A percentile compares a stretch with the other conserved stretches of the same genome.
Evolutionary conservation across 2,113 vertebrate species (phyloP).

Genomic region (Oceanites oceanicus): DNA sequence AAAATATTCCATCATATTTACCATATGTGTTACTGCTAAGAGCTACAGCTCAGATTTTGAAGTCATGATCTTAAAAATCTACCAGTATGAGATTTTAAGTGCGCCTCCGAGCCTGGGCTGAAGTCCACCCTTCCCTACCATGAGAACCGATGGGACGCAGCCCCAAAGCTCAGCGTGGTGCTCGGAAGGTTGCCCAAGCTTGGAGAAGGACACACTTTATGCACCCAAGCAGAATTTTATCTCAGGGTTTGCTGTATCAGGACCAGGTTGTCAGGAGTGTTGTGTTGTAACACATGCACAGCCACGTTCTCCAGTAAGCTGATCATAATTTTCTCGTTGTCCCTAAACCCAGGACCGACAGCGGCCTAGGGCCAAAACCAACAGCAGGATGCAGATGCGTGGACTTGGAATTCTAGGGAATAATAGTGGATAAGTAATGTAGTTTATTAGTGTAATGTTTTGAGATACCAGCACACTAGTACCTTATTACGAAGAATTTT

Average conservation of each 20-base stretch:
- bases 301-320: neutral
- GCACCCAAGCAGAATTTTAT: neutral
- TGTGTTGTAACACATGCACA: neutral
- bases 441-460: neutral
- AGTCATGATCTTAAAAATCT: neutral
- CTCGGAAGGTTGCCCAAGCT: neutral
- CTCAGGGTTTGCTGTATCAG: neutral
- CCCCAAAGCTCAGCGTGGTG: neutral
- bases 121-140: neutral
- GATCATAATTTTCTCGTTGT: neutral
- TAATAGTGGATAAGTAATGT: neutral
- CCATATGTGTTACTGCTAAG: neutral
- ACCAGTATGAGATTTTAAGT: neutral
- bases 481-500: neutral
- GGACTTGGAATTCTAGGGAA: neutral
- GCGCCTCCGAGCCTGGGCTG: accelerated
- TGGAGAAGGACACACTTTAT: accelerated
- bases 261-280: neutral
- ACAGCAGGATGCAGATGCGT: neutral
- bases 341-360: neutral
- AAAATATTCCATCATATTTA: neutral
- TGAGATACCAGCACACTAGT: neutral
- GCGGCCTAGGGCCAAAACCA: neutral
- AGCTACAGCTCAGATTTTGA: neutral
- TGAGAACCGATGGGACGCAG: accelerated